Base-by-base conservation (phyloP, 1,140 invertebrate genomes). In the Orchesella cincta region DNA sequence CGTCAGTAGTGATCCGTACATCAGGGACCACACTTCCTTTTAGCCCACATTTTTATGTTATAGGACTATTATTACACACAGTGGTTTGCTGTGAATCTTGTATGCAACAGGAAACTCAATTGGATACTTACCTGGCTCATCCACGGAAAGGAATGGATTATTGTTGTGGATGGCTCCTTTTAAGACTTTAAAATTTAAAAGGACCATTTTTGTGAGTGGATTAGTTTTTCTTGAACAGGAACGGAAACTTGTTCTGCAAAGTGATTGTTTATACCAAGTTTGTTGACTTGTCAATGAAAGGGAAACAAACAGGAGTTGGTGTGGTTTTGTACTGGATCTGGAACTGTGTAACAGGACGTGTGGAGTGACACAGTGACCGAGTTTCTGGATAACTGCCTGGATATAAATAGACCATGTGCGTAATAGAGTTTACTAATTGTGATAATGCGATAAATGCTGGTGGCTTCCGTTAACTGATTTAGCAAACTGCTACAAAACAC, bases 1-100 rank as follows among this genome's bases (percentile, higher is more conserved):
- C 52, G 46, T 76, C 75, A 76, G 75, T 76, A 76, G 75, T 76
- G 75, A 76, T 76, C 75, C 75, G 52, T 70, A 76, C 75, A 76
- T 64, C 75, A 71, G 62, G 70, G 75, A 76, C 75, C 75, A 76
- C 75, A 76, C 75, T 76, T 76, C 75, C 75, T 76, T 71, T 67
- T 76, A 76, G 75, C 75, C 75, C 75, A 76, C 39, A 76, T 76
- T 76, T 71, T 70, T 67, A 31, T 76, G 36, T 52, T 62, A 57
- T 67, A 20, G 20, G 62, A 67, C 26, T 23, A 31, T 67, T 46
- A 46, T 46, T 46, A 46, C 8, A 12, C 12, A 3, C 26, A 31
- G 31, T 67, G 5, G 62, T 33, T 67, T 67, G 3, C 33, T 33
- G 2, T 14, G 62, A 12, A 33, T 62, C 23, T 62, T 62, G 62